These are phyloP conservation scores for Chiroxiphia lanceolata DNA, from an alignment of 2,797 vertebrate species.

Conservation along the genomic window DNA sequence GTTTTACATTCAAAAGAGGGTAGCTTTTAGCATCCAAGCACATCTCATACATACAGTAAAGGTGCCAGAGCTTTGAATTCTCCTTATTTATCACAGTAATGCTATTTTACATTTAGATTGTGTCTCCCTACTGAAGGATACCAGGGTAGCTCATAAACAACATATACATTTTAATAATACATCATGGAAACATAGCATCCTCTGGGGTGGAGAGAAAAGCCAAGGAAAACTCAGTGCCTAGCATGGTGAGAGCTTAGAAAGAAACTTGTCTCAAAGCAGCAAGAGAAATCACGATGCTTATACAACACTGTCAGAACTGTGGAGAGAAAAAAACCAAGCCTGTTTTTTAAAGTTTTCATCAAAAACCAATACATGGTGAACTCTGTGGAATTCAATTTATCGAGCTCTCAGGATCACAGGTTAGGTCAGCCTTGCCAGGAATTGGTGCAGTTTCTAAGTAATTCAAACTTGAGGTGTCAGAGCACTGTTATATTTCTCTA, in stretches of 20 bases:
- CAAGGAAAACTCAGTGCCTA: not conserved
- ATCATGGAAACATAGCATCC: conserved; percentile 9
- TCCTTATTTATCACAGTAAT: conserved; percentile 1
- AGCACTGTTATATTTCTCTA: not conserved
- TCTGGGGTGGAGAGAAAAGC: not conserved
- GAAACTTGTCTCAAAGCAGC: not conserved
- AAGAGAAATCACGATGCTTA: not conserved
- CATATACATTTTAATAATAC: conserved; percentile 12
- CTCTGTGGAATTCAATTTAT: conserved; percentile 45
- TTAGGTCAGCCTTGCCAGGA: conserved; percentile 17
- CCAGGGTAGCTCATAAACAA: conserved; percentile 31
- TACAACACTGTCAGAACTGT: not conserved
- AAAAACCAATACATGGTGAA: not conserved
- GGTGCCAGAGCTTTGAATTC: not conserved
- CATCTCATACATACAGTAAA: conserved; percentile 8
- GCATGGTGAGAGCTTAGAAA: not conserved
- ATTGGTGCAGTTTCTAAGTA: conserved; percentile 3
- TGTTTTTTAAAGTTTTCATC: conserved; percentile 34
- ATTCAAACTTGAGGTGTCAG: not conserved
- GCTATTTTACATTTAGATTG: conserved; percentile 30
- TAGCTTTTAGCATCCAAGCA: not conserved
- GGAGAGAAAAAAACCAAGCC: not conserved
- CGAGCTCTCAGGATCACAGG: conserved; percentile 1
- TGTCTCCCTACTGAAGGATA: conserved; percentile 5
- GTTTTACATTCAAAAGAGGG: conserved; percentile 21